Evolutionary conservation across 2,888 invertebrate species (phyloP), one percentile per base, ranked within the genome.

Genomic region (Elgonia sp.): DNA sequence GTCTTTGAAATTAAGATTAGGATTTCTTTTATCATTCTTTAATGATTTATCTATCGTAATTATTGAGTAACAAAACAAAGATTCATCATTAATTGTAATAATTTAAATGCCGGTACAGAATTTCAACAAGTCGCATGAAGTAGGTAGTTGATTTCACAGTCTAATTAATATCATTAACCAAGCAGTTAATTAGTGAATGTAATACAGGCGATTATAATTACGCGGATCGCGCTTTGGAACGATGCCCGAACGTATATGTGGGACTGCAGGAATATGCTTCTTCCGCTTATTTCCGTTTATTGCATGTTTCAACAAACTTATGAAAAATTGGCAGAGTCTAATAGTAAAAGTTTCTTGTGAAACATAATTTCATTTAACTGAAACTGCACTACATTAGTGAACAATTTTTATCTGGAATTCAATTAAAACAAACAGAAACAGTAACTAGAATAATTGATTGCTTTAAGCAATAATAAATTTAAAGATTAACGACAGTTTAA

Each of bases 91-190:
- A 53, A 53, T 72, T 62, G 42, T 9, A 42, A 14, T 53, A 69
- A 63, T 72, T 72, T 63, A 81, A 81, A 81, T 72, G 81, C 42
- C 62, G 67, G 83, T 76, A 73, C 14, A 3, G 29, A 90, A 91
- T 87, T 84, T 84, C 29, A 72, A 14, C 50, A 63, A 55, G 77
- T 84, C 65, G 42, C 57, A 72, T 89, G 88, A 91, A 91, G 87
- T 91, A 91, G 90, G 90, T 91, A 93, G 89, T 92, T 92, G 90
- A 92, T 92, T 94, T 94, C 93, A 93, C 93, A 94, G 93, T 92
- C 94, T 93, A 94, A 94, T 94, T 94, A 93, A 93, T 93, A 91
- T 91, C 91, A 93, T 93, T 94, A 93, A 91, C 90, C 91, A 92
- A 92, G 92, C 92, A 92, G 92, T 93, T 93, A 94, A 94, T 94